Conservation (phyloP, 2,888 invertebrate genomes). For the Exocentrus adspersus region DNA sequence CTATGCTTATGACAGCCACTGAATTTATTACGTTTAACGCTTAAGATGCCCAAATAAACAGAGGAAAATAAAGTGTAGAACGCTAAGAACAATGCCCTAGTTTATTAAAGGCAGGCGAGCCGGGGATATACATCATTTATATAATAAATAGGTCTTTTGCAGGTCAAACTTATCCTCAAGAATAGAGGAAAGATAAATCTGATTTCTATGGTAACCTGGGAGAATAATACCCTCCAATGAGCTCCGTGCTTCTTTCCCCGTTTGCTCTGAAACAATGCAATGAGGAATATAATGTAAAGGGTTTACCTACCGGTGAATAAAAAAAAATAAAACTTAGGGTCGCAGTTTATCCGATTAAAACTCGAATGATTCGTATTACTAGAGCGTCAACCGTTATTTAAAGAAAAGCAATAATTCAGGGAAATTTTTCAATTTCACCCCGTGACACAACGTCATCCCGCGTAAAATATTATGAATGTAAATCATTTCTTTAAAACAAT, state of each 20-base stretch:
- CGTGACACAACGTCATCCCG: constrained; percentile 34
- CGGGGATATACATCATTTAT: constrained; percentile 5
- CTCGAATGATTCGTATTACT: background rate
- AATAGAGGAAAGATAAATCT: constrained; percentile 2
- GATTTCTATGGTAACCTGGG: background rate
- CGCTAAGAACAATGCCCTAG: constrained; percentile 35
- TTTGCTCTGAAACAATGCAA: too few relatives aligned
- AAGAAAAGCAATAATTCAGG: constrained; percentile 33
- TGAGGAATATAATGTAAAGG: too few relatives aligned
- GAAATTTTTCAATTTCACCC: constrained; percentile 35
- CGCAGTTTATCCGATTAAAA: background rate
- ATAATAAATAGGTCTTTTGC: constrained; percentile 10
- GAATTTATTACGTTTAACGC: constrained; percentile 47
- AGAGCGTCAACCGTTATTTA: constrained; percentile 19
- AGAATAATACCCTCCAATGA: background rate
- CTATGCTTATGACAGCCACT: constrained; percentile 43
- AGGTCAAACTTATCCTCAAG: background rate
- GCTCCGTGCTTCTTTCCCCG: too few relatives aligned
- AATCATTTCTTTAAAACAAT: constrained; percentile 42
- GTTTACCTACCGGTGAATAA: too few relatives aligned
- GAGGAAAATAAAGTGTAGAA: constrained; percentile 26
- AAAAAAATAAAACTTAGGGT: too few relatives aligned
- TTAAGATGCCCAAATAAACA: constrained; percentile 41
- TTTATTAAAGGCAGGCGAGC: constrained; percentile 19
- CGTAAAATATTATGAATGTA: constrained; percentile 39